Base-by-base conservation (phyloP, 2,888 invertebrate species). In the Drosophila siamana region DNA sequence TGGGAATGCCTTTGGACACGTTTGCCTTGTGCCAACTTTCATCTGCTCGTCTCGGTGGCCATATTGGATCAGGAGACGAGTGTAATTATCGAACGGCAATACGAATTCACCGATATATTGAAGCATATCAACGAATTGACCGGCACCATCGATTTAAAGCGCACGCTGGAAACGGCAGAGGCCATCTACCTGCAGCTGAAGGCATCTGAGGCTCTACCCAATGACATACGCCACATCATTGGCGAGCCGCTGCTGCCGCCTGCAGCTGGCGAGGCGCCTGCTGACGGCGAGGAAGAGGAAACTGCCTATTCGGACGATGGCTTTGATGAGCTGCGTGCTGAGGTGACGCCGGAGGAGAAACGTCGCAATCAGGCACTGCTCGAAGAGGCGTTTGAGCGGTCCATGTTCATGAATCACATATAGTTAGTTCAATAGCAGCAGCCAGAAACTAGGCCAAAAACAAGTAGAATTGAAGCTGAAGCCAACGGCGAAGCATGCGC, bases 1-100 rank as follows among this genome's bases (percentile, higher is more conserved):
- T 99, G 99, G 99, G 99, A 99, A 93, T 97, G 98, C 24, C 91
- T 99, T 5, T 99, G 99, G 99, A 98, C 99, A 0, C 96, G 96
- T 70, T 93, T 97, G 87, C 99, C 99, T 0, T 99, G 99, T 90
- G 94, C 95, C 74, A 98, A 98, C 92, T 99, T 99, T 92, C 98
- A 99, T 92, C 93, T 99, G 51, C 93, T 99, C n/a, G 93, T 99
- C 56, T 97, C 97, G 90, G 95, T 97, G 63, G 98, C 99, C 56
- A 97, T 99, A 91, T 94, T 99, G 60, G 98, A 98, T 82, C 95
- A 95, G 5, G 97, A 99, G 91, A 97, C 97, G 82, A 94, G 95
- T 67, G 94, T 95, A 19, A 94, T 99, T n/a, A 98, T 99, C 88
- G 96, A 96, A 84, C 97, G 96, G 91, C 95, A 96, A 87, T 99